Evolutionary conservation across 2,113 vertebrate genomes (phyloP).

Genomic region (Trochalopteron elliotii): DNA sequence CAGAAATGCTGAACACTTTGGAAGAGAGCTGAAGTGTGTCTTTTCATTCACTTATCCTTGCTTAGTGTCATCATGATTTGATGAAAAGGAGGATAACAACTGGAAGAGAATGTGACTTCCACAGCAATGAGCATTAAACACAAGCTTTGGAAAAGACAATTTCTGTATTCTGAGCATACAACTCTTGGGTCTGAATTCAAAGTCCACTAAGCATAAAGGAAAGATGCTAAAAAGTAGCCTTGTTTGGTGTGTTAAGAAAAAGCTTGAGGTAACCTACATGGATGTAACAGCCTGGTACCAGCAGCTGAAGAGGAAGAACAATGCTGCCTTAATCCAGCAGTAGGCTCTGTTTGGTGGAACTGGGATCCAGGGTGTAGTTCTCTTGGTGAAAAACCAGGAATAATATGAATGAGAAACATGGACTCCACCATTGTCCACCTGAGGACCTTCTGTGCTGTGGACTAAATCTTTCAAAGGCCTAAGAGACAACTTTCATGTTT

Average conservation of each 20-base stretch:
- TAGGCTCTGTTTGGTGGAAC: not conserved
- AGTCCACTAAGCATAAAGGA: not conserved
- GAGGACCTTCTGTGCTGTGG: not conserved
- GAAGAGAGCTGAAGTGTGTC: not conserved
- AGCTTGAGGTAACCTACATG: not conserved
- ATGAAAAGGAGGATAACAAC: not conserved
- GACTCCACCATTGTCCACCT: not conserved
- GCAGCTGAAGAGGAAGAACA: not conserved
- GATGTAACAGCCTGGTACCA: not conserved
- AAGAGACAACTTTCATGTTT: not conserved
- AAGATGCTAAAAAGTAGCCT: not conserved
- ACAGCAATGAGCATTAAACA: not conserved
- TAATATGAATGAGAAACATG: not conserved
- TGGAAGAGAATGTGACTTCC: not conserved
- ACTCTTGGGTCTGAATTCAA: not conserved
- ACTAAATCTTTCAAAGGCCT: not conserved
- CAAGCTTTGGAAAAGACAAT: not conserved
- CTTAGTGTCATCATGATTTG: not conserved
- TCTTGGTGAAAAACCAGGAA: not conserved
- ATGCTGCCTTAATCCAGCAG: not conserved
- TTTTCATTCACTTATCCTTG: not conserved
- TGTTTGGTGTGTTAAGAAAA: not conserved
- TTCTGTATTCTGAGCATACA: not conserved
- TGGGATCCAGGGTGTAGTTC: not conserved
- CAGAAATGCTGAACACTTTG: not conserved